Evolutionary conservation across 1,140 invertebrate species (phyloP).

Genomic region (Saccostrea cuccullata): DNA sequence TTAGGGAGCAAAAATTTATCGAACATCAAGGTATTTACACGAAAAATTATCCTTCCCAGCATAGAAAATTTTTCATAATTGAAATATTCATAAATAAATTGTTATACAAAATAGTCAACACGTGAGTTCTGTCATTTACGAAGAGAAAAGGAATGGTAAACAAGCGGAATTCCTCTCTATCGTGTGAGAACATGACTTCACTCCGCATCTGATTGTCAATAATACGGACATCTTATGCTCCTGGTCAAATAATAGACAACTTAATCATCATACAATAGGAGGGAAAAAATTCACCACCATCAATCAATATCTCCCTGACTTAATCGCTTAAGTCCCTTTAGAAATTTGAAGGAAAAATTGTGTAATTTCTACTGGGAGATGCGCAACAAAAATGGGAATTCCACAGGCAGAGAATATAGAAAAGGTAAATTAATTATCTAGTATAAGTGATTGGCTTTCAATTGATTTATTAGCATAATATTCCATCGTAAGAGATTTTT

Average conservation of each 20-base stretch:
- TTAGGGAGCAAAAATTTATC: too few species aligned
- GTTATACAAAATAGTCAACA: not conserved
- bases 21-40: too few species aligned
- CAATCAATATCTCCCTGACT: not conserved
- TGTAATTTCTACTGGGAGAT: not conserved
- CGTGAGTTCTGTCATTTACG: not conserved
- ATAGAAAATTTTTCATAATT: too few species aligned
- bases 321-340: not conserved
- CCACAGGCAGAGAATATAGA: not conserved
- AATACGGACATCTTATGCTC: not conserved
- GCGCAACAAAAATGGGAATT: not conserved
- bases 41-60: too few species aligned
- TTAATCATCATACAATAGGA: slow-evolving; percentile 1
- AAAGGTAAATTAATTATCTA: slow-evolving; percentile 10
- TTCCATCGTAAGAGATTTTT: not conserved
- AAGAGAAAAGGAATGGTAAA: too few species aligned
- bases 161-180: not conserved
- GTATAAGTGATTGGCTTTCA: not conserved
- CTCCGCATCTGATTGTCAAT: not conserved
- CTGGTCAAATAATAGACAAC: slow-evolving; percentile 24
- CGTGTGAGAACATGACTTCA: not conserved
- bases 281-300: slow-evolving; percentile 14
- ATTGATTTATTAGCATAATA: not conserved
- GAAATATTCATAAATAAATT: not conserved
- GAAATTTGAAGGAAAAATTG: not conserved